Conservation (phyloP, 2,797 vertebrate species). For the Myioborus melanocephalus region DNA sequence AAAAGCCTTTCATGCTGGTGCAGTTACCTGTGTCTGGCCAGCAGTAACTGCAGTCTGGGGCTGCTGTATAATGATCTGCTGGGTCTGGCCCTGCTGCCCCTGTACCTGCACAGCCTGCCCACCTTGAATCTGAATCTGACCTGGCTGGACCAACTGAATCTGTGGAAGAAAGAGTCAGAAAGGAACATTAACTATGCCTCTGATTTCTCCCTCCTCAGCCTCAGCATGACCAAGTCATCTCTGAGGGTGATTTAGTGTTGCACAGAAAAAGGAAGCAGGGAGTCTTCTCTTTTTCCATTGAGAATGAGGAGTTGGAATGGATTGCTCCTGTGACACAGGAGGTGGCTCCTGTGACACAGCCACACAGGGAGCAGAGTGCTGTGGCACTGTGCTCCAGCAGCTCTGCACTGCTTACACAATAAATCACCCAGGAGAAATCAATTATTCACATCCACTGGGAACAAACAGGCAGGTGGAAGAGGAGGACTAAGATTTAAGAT, state of each 20-base stretch:
- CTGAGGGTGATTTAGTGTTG: constrained; percentile 10
- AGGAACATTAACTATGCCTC: constrained; percentile 38
- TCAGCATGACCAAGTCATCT: constrained; percentile 20
- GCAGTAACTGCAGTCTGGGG: constrained; percentile 96
- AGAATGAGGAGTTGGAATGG: neutral
- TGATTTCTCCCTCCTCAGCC: constrained; percentile 4
- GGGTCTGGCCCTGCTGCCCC: constrained; percentile 95
- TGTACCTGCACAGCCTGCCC: constrained; percentile 96
- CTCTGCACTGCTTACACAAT: neutral
- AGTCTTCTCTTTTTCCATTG: neutral
- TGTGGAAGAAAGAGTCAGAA: constrained; percentile 71
- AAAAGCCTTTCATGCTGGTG: constrained; percentile 62
- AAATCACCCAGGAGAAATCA: neutral
- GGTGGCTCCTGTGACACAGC: neutral
- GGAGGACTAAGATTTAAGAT: neutral
- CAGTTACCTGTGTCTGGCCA: constrained; percentile 94
- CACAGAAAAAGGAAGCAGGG: neutral
- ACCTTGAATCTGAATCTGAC: constrained; percentile 97
- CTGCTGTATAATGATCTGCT: constrained; percentile 99
- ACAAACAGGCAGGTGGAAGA: neutral
- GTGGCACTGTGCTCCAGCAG: neutral
- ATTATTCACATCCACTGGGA: neutral
- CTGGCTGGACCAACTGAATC: constrained; percentile 97
- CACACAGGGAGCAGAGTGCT: neutral
- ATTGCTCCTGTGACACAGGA: neutral